Evolutionary conservation across 2,113 vertebrate genomes (phyloP).

Genomic region (Halcyon senegalensis): DNA sequence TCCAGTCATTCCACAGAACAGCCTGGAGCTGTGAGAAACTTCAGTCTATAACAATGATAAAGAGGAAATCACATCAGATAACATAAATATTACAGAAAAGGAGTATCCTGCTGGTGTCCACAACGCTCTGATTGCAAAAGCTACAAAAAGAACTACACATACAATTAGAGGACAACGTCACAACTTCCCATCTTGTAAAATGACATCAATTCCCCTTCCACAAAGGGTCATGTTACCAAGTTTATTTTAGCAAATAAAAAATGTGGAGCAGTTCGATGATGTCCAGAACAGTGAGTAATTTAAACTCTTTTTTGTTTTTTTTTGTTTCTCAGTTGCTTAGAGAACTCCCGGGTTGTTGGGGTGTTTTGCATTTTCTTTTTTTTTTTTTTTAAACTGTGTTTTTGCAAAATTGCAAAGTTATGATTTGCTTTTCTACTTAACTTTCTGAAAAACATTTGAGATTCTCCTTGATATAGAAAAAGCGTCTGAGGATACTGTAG

Average conservation of each 20-base stretch:
- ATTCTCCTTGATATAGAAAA: background rate
- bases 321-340: background rate
- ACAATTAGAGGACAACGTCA: background rate
- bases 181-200: background rate
- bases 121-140: background rate
- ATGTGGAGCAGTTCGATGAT: background rate
- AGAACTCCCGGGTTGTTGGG: background rate
- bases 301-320: background rate
- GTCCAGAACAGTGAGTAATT: background rate
- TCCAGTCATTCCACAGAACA: background rate
- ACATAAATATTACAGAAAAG: background rate
- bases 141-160: background rate
- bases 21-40: background rate
- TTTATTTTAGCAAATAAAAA: slow-evolving; percentile 3
- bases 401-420: background rate
- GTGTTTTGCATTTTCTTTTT: accelerated
- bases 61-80: background rate
- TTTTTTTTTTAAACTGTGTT: background rate
- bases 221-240: background rate
- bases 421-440: background rate
- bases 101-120: background rate
- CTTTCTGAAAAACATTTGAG: background rate
- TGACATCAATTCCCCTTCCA: background rate
- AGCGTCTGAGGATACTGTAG: background rate
- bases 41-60: background rate